These are phyloP conservation scores for Noctua pronuba DNA, from an alignment of 2,888 invertebrate species.

Conservation along the genomic window DNA sequence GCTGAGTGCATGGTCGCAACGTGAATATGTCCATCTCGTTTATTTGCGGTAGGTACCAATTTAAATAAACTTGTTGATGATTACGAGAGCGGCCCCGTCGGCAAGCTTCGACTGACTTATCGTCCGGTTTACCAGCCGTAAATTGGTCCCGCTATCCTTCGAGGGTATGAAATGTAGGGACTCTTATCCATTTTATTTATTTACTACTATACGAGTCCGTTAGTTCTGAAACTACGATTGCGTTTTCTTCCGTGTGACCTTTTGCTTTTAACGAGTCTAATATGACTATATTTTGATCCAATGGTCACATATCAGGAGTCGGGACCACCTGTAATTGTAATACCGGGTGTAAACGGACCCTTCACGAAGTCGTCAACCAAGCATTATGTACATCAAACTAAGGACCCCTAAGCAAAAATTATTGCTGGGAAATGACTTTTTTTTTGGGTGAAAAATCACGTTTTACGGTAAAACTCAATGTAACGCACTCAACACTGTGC, in stretches of 20 bases:
- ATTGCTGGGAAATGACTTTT: too few species aligned
- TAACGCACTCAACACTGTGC: too few species aligned
- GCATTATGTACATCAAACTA: too few species aligned
- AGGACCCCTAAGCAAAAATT: too few species aligned
- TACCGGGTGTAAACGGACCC: too few species aligned
- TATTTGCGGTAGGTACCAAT: conserved; percentile 79
- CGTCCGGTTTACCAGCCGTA: conserved; percentile 72
- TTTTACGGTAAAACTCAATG: too few species aligned
- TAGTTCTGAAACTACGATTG: conserved; percentile 44
- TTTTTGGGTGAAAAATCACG: too few species aligned
- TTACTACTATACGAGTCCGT: conserved; percentile 47
- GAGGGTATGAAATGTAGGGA: conserved; percentile 67
- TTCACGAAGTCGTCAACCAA: too few species aligned
- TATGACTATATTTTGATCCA: not conserved
- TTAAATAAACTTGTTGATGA: conserved; percentile 80
- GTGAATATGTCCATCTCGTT: conserved; percentile 71
- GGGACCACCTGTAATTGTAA: not conserved
- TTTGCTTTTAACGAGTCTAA: conserved; percentile 18
- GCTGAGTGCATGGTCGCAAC: conserved; percentile 60
- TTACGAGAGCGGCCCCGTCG: conserved; percentile 70
- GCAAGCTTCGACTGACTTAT: conserved; percentile 68
- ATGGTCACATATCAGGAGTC: not conserved
- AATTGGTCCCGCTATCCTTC: conserved; percentile 73
- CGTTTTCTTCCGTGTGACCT: conserved; percentile 25
- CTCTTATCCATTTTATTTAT: conserved; percentile 65